These are phyloP conservation scores for Lepilemur septentrionalis DNA, from an alignment of 2,797 vertebrate species.

Conservation along the genomic window DNA sequence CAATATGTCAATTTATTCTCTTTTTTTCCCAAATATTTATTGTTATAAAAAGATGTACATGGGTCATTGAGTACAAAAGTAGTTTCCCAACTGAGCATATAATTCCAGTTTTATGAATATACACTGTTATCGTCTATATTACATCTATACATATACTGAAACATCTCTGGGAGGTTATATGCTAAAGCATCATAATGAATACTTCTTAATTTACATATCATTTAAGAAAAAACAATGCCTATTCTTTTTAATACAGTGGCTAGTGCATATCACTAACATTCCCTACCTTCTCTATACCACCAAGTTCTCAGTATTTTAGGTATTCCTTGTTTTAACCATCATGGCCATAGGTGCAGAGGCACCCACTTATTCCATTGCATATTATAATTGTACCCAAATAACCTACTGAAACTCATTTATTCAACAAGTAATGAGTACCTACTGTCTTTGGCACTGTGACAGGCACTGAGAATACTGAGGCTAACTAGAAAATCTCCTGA, in stretches of 20 bases:
- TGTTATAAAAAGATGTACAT: too few relatives aligned
- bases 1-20: too few relatives aligned
- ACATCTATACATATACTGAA: too few relatives aligned
- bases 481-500: background rate
- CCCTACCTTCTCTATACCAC: background rate
- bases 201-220: too few relatives aligned
- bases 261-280: background rate
- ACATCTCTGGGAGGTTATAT: too few relatives aligned
- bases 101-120: too few relatives aligned
- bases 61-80: too few relatives aligned
- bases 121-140: too few relatives aligned
- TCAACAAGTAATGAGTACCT: background rate
- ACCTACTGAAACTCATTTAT: background rate
- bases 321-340: background rate
- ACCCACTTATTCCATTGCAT: background rate
- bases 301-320: background rate
- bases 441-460: background rate
- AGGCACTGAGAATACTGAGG: background rate
- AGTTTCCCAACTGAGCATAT: too few relatives aligned
- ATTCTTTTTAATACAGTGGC: background rate
- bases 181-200: too few relatives aligned
- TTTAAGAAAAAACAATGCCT: background rate
- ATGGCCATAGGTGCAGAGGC: background rate
- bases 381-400: background rate
- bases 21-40: too few relatives aligned